Evolutionary conservation across 2,797 vertebrate species (phyloP).

Genomic region (Podargus strigoides): DNA sequence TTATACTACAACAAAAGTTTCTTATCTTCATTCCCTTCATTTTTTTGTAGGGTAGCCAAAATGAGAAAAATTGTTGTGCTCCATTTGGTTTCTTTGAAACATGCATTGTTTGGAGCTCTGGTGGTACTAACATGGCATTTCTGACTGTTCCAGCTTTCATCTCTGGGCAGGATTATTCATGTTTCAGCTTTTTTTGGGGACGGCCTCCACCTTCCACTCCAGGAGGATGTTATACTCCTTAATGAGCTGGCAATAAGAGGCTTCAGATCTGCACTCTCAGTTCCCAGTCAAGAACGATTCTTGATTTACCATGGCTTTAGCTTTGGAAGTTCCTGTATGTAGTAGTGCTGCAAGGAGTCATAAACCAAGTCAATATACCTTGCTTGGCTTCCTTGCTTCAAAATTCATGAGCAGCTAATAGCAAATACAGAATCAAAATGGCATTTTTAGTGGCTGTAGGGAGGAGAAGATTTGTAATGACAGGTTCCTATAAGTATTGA

Average conservation of each 20-base stretch:
- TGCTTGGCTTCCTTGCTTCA: neutral
- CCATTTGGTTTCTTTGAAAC: neutral
- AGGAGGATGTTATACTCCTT: neutral
- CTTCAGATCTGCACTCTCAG: neutral
- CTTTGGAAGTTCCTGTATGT: neutral
- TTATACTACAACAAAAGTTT: neutral
- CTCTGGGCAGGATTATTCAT: neutral
- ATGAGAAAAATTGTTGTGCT: neutral
- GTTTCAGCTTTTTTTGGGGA: neutral
- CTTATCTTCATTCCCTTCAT: neutral
- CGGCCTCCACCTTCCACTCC: accelerated
- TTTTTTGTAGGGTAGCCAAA: neutral
- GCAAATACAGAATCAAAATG: neutral
- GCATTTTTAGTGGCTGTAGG: neutral
- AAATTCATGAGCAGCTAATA: neutral
- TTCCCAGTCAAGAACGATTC: neutral
- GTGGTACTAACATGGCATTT: neutral
- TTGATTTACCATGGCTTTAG: neutral
- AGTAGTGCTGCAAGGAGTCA: neutral
- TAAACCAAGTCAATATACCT: neutral
- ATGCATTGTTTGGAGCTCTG: neutral
- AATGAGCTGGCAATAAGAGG: neutral
- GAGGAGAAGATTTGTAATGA: neutral
- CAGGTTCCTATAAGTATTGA: neutral
- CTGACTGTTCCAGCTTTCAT: neutral